Conservation (phyloP, 2,113 vertebrate genomes). For the Ploceus nigricollis region DNA sequence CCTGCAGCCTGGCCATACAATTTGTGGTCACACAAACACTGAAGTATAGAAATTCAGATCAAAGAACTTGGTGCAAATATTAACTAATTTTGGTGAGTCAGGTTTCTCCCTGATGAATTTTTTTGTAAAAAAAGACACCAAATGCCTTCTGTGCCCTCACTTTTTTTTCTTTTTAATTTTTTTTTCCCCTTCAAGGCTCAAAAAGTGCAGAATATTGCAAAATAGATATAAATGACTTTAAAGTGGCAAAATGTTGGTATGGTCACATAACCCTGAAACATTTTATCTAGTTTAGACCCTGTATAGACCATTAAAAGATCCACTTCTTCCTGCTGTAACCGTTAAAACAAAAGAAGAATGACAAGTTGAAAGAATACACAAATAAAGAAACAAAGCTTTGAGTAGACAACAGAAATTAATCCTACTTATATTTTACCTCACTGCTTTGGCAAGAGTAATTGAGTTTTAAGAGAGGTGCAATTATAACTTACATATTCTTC, state of each 20-base stretch:
- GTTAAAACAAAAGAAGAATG: not conserved
- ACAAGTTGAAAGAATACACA: not conserved
- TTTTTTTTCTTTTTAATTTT: rapidly evolving
- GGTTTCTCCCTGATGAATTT: not conserved
- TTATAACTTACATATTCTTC: not conserved
- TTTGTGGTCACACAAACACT: not conserved
- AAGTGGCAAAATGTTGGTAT: not conserved
- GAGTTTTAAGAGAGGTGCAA: not conserved
- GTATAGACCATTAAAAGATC: not conserved
- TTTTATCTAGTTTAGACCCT: not conserved
- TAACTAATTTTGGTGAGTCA: not conserved
- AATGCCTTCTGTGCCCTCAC: not conserved
- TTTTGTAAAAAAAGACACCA: not conserved
- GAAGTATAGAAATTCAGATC: not conserved
- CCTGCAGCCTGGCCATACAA: not conserved
- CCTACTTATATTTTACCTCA: not conserved
- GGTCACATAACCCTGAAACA: not conserved
- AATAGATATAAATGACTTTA: not conserved
- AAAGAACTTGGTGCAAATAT: not conserved
- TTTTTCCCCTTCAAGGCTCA: not conserved
- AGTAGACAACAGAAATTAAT: not conserved
- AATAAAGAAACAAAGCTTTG: not conserved
- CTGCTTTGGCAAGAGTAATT: not conserved
- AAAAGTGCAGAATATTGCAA: not conserved
- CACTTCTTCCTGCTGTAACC: not conserved